Base-by-base conservation (phyloP, 1,140 invertebrate species). In the Pseudomyrmex pallidus region DNA sequence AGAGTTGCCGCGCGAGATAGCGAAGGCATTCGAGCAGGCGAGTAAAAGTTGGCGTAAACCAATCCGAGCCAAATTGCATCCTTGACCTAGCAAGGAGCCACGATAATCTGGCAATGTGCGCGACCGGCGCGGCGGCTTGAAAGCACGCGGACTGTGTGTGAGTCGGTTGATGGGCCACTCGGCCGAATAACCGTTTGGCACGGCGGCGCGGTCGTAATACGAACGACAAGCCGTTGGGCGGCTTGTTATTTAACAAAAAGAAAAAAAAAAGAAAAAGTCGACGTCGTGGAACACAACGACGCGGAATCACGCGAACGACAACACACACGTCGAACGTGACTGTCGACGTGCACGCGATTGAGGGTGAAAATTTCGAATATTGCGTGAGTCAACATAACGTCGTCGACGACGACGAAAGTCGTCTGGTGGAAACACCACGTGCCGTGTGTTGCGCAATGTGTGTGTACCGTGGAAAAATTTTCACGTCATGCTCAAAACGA, bases 11-110 rank as follows among this genome's bases (percentile, higher is more conserved):
- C 68, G 17, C 35, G n/a, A 17, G 52, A 84, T 68, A 59, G 35
- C 64, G 3, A n/a, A 54, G 59, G 20, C 12, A 64, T 72, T 72
- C 61, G 66, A 52, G 64, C 15, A 59, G 54, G 15, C 8, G 12
- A 64, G 84, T n/a, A 63, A 84, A 89, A 85, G 64, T 82, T 35
- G 74, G 59, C 44, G 54, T 74, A 83, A 83, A 83, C 76, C 78
- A 86, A 91, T 91, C 70, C 78, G 77, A 67, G 73, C 77, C 74
- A 86, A 90, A 92, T 90, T 86, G 90, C 85, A 91, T 91, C 91
- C 91, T 92, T 92, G 91, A 91, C 91, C 91, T 89, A 89, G 76
- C 86, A 66, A 64, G 48, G 35, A 35, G 66, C 63, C 76, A 89
- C 82, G 68, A n/a, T 77, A 78, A 88, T 77, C 77, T 62, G 76